phyloP scores from a whole-genome alignment of 2,797 vertebrate species.

The Salarias fasciatus region DNA sequence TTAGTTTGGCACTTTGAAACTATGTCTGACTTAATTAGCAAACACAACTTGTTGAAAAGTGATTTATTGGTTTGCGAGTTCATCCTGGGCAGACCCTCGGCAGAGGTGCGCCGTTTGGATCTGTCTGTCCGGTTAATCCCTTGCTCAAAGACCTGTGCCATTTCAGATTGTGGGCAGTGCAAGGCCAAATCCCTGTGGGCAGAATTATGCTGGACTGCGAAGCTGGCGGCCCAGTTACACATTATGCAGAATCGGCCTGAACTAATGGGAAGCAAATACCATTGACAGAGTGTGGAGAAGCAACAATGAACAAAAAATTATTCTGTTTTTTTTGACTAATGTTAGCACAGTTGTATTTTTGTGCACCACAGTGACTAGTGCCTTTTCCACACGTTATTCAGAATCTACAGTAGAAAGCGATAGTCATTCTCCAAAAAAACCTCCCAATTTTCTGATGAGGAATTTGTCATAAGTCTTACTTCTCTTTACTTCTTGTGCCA shows the following conservation, averaged over 20 bases:
- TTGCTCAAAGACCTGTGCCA: constrained; percentile 46
- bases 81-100: constrained; percentile 34
- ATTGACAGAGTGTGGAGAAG: neutral
- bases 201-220: constrained; percentile 34
- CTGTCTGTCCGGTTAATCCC: constrained; percentile 52
- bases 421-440: no score
- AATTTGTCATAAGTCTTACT: constrained; percentile 11
- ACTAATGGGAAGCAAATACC: constrained; percentile 7
- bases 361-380: neutral
- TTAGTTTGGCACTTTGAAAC: constrained; percentile 6
- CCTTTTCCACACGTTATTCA: neutral
- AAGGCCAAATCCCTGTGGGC: constrained; percentile 30
- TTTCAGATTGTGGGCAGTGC: constrained; percentile 30
- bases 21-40: constrained; percentile 15
- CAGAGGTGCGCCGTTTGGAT: constrained; percentile 50
- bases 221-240: constrained; percentile 5
- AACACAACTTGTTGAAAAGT: constrained; percentile 24
- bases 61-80: constrained; percentile 20
- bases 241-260: constrained; percentile 35
- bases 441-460: no score
- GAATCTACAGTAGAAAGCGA: neutral
- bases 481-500: constrained; percentile 10
- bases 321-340: no score
- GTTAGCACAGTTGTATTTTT: neutral
- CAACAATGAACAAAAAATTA: no score